A percentile compares a stretch with the other conserved stretches of the same genome.
Evolutionary conservation across 2,113 vertebrate species (phyloP).

Genomic region (Colossoma macropomum): DNA sequence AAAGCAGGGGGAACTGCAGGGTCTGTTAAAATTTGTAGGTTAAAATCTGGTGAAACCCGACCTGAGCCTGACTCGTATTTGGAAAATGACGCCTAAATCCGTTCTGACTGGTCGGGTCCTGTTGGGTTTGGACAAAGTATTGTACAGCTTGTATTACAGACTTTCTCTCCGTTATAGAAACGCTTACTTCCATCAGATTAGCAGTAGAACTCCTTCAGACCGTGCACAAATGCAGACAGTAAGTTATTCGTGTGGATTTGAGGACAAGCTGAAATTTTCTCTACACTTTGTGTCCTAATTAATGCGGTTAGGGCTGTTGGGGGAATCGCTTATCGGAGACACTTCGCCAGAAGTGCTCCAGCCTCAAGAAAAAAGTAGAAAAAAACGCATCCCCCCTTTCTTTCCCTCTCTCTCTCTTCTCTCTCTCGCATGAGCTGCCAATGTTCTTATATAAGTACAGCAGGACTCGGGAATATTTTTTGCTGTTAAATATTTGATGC

Average conservation of each 20-base stretch:
- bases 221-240: not conserved
- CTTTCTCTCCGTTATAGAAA: not conserved
- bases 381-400: not conserved
- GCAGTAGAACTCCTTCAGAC: not conserved
- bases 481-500: conserved; percentile 77
- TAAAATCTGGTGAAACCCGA: too few species aligned
- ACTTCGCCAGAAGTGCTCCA: conserved; percentile 63
- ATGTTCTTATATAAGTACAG: conserved; percentile 51
- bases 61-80: too few species aligned
- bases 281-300: conserved; percentile 73
- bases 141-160: too few species aligned
- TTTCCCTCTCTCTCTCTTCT: not conserved
- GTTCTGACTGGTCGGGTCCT: too few species aligned
- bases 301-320: conserved; percentile 60
- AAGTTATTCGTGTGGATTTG: conserved; percentile 51
- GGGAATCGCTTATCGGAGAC: conserved; percentile 62
- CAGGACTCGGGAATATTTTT: conserved; percentile 70
- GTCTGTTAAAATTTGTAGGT: too few species aligned
- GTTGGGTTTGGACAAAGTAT: too few species aligned
- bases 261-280: conserved; percentile 60
- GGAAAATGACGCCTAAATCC: too few species aligned
- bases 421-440: conserved; percentile 60
- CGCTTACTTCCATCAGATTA: not conserved
- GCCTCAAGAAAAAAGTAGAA: conserved; percentile 37
- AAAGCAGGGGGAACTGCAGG: too few species aligned